Evolutionary conservation across 2,888 invertebrate genomes (phyloP).

Genomic region (Epistrophe eligans): DNA sequence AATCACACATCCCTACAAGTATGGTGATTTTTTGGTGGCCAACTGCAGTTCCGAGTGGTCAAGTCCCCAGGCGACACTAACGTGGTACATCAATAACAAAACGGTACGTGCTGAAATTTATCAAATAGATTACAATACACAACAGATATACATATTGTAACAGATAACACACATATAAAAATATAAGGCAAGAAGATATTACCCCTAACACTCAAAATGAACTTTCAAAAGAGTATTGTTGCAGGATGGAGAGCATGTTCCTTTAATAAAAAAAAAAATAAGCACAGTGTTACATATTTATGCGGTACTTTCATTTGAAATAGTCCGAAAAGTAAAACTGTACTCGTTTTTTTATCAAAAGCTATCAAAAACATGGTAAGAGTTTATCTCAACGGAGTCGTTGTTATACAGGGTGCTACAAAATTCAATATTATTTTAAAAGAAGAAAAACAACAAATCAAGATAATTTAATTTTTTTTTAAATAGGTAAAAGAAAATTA

Average conservation of each 20-base stretch:
- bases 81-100: constrained; percentile 84
- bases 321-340: constrained; percentile 52
- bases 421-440: too few relatives aligned
- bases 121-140: constrained; percentile 68
- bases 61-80: constrained; percentile 82
- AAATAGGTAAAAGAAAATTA: too few relatives aligned
- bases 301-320: constrained; percentile 52
- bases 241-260: constrained; percentile 9
- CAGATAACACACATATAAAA: neutral
- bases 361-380: too few relatives aligned
- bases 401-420: too few relatives aligned
- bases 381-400: too few relatives aligned
- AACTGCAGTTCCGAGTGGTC: constrained; percentile 84
- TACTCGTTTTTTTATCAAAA: constrained; percentile 4
- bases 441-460: too few relatives aligned
- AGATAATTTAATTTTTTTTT: too few relatives aligned
- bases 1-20: constrained; percentile 81
- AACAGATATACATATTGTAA: constrained; percentile 18
- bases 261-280: constrained; percentile 1
- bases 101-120: constrained; percentile 80
- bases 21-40: constrained; percentile 82
- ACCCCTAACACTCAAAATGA: constrained; percentile 21
- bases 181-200: constrained; percentile 10
- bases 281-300: constrained; percentile 40
- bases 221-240: constrained; percentile 6